Base-by-base conservation (phyloP, 2,888 invertebrate genomes). In the Apantesis nais region DNA sequence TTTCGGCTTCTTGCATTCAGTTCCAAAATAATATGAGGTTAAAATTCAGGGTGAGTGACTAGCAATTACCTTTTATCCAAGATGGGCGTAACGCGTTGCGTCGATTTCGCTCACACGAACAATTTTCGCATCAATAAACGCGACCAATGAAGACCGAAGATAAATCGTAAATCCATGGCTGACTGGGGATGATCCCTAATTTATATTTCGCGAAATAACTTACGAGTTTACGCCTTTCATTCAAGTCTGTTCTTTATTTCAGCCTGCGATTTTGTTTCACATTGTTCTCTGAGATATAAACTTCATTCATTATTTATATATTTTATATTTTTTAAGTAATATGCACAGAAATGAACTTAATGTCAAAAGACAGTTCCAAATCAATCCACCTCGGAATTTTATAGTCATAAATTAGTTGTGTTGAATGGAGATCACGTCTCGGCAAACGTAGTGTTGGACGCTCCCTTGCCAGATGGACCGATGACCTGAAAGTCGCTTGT, bases 41-140 rank as follows among this genome's bases (percentile, higher is more conserved):
- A 65, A 14, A 16, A 48, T 48, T 65, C 34, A 31, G 11, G 31
- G 31, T 12, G 48, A 64, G n/a, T 65, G 65, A 48, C 65, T n/a
- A 12, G 14, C 11, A 31, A 22, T 37, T 25, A 55, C 29, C 25
- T 25, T 52, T 55, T 55, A 55, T 55, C 55, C 55, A 12, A 12
- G 55, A 25, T 14, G 55, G 25, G 39, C 37, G 14, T 64, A 22
- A 44, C 48, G 22, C 22, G n/a, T 55, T 11, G 22, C 64, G 12
- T 63, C 29, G 64, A 19, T 64, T n/a, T 22, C n/a, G 12, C 64
- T 41, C 62, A 19, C 39, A 41, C 41, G 29, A 29, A 1, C 29
- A 41, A 63, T 63, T 66, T 55, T 66, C 55, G 37, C 67, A 60
- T 67, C 60, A 67, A 62, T 67, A 60, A 41, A n/a, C 62, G 67